Evolutionary conservation across 37 sponge, comb jelly and placozoan species (phyloP).

Genomic region (Ianthella basta): DNA sequence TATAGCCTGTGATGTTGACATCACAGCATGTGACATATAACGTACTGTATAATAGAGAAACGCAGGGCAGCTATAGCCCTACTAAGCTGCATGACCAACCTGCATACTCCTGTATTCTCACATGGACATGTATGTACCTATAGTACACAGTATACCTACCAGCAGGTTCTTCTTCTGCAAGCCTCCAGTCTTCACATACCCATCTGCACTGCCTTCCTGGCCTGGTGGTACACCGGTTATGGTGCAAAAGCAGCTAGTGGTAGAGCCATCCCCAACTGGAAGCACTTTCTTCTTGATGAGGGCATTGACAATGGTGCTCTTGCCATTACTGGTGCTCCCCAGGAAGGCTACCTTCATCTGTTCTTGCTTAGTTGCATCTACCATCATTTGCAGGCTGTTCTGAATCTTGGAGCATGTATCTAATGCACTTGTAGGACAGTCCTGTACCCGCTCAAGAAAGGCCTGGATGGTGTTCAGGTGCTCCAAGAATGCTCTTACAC

Average conservation of each 20-base stretch:
- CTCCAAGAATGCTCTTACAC: constrained; percentile 32
- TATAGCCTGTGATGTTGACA: no score
- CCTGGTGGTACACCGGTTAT: constrained; percentile 68
- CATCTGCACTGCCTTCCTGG: not conserved
- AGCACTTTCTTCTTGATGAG: constrained; percentile 85
- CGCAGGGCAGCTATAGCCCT: no score
- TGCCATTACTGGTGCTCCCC: constrained; percentile 95
- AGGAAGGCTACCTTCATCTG: constrained; percentile 97
- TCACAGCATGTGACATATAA: not conserved
- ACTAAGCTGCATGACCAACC: no score
- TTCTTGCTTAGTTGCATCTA: constrained; percentile 62
- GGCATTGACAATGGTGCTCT: constrained; percentile 93
- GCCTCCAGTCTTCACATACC: not conserved
- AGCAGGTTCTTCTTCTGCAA: no score
- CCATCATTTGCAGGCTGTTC: constrained; percentile 46
- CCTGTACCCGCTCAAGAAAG: constrained; percentile 25
- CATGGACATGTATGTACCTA: no score
- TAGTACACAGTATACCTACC: no score
- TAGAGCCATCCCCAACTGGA: constrained; percentile 93
- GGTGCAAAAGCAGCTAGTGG: constrained; percentile 94
- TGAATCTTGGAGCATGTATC: constrained; percentile 23
- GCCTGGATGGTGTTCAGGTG: constrained; percentile 47
- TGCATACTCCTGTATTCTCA: no score
- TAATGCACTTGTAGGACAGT: not conserved
- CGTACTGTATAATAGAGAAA: no score